Evolutionary conservation across 2,113 vertebrate species (phyloP).

Genomic region (Promerops cafer): DNA sequence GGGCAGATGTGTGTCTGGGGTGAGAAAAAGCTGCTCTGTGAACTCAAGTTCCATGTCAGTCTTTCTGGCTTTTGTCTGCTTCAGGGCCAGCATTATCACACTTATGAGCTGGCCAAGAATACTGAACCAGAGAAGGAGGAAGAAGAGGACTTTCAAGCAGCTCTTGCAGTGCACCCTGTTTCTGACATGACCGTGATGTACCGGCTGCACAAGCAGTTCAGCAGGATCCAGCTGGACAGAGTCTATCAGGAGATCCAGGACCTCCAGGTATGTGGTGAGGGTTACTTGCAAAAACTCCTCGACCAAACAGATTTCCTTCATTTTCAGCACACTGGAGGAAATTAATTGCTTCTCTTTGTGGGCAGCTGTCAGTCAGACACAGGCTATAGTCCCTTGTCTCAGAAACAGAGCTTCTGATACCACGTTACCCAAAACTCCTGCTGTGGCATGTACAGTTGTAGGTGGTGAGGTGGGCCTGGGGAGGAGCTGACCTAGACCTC

Average conservation of each 20-base stretch:
- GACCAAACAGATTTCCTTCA: neutral
- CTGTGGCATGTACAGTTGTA: neutral
- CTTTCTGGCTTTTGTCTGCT: neutral
- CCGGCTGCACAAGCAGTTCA: constrained; percentile 89
- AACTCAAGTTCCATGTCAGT: neutral
- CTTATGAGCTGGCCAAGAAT: constrained; percentile 90
- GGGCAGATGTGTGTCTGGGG: neutral
- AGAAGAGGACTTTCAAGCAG: constrained; percentile 78
- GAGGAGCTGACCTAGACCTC: neutral
- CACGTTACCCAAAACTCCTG: accelerated
- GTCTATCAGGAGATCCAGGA: constrained; percentile 89
- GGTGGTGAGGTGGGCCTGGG: neutral
- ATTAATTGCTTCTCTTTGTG: neutral
- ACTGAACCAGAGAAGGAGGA: constrained; percentile 87
- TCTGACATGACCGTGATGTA: constrained; percentile 89
- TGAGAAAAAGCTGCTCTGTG: neutral
- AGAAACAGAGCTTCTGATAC: neutral
- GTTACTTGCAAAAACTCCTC: neutral
- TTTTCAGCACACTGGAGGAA: neutral
- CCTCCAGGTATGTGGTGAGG: constrained; percentile 79
- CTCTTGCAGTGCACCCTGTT: constrained; percentile 88
- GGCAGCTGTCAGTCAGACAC: neutral
- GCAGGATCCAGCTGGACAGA: constrained; percentile 86
- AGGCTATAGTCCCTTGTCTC: neutral
- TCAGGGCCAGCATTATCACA: constrained; percentile 87